Conservation (phyloP, 2,888 invertebrate genomes). For the Caenorhabditis macrosperma region DNA sequence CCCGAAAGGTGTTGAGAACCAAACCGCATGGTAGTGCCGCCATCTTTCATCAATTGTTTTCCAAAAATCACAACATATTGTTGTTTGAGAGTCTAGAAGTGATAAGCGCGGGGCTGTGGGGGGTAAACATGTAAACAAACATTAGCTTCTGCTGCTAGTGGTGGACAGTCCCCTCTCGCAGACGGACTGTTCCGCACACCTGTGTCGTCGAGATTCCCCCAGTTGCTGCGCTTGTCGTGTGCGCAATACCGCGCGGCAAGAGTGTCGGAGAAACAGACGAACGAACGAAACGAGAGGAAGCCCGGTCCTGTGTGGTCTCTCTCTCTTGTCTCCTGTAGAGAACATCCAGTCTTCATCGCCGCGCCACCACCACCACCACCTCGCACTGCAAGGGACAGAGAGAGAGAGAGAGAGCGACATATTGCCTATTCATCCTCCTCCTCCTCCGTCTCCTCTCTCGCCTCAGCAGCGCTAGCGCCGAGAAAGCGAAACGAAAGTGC, state of each 20-base stretch:
- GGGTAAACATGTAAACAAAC: constrained; percentile 24
- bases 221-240: too few relatives aligned
- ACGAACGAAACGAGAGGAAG: not conserved
- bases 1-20: too few relatives aligned
- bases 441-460: constrained; percentile 23
- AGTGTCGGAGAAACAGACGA: constrained; percentile 33
- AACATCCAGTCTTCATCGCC: too few relatives aligned
- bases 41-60: not conserved
- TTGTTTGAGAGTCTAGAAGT: constrained; percentile 3
- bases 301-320: constrained; percentile 25
- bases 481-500: constrained; percentile 51
- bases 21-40: too few relatives aligned
- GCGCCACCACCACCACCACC: too few relatives aligned
- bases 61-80: not conserved
- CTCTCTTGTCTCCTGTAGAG: constrained; percentile 9
- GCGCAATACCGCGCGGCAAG: constrained; percentile 8
- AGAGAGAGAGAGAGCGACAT: not conserved
- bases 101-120: constrained; percentile 3
- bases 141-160: not conserved
- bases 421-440: constrained; percentile 48
- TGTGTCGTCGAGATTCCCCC: constrained; percentile 15
- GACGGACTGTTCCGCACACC: constrained; percentile 9
- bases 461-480: constrained; percentile 14
- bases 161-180: constrained; percentile 16
- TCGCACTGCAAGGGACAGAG: not conserved